Evolutionary conservation across 2,113 vertebrate species (phyloP).

Genomic region (Apodemus sylvaticus): DNA sequence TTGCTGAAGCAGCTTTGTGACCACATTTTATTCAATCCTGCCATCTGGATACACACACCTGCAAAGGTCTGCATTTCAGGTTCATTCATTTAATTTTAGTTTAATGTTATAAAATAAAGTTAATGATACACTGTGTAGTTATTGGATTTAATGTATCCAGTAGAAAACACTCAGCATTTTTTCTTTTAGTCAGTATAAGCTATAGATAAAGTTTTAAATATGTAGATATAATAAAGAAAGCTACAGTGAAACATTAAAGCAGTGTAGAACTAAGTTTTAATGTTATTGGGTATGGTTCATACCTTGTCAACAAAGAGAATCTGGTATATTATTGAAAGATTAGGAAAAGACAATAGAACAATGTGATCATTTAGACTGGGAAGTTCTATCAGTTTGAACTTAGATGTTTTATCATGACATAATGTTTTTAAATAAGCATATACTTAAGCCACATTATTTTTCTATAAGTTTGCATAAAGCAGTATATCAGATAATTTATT

Average conservation of each 20-base stretch:
- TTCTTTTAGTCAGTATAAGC: not conserved
- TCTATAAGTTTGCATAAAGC: not conserved
- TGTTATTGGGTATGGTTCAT: not conserved
- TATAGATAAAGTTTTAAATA: slow-evolving; percentile 3
- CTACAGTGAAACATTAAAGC: not conserved
- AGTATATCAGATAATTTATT: not conserved
- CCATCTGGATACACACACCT: slow-evolving; percentile 99
- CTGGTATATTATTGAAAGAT: not conserved
- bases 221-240: slow-evolving; percentile 14
- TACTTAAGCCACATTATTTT: not conserved
- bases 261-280: not conserved
- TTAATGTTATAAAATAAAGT: not conserved
- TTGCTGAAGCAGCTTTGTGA: slow-evolving; percentile 98
- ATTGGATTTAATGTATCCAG: not conserved
- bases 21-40: slow-evolving; percentile 98
- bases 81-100: not conserved
- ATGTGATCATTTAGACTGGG: not conserved
- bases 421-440: slow-evolving; percentile 11
- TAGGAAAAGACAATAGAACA: not conserved
- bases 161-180: not conserved
- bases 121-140: not conserved
- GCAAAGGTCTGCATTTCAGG: slow-evolving; percentile 90
- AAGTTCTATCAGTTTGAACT: slow-evolving; percentile 36
- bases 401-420: not conserved
- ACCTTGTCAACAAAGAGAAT: not conserved